phyloP scores from a whole-genome alignment of 1,140 invertebrate genomes.

The Drosophila persimilis region DNA sequence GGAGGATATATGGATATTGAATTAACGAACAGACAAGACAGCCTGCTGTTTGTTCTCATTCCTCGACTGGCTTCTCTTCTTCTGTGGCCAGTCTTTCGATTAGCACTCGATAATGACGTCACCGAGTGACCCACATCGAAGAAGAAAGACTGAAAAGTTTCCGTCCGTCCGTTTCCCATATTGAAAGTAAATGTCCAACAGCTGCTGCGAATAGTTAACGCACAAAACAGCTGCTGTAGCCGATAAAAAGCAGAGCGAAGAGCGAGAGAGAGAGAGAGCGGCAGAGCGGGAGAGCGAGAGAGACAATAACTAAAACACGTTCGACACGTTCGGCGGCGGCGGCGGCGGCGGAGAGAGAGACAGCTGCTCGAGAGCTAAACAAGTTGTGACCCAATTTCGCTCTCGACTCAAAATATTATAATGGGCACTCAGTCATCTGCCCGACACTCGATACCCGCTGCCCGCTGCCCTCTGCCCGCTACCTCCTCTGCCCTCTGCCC shows the following conservation, averaged over 20 bases:
- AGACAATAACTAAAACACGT: slow-evolving; percentile 50
- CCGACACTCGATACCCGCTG: not conserved
- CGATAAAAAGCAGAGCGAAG: slow-evolving; percentile 1
- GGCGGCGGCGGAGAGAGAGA: slow-evolving; percentile 39
- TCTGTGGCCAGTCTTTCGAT: slow-evolving; percentile 13
- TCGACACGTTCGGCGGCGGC: slow-evolving; percentile 63
- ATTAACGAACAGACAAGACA: slow-evolving; percentile 2
- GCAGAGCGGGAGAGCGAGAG: not conserved
- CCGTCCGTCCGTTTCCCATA: slow-evolving; percentile 44
- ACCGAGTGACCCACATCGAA: slow-evolving; percentile 38
- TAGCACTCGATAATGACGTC: slow-evolving; percentile 47
- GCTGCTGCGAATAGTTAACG: slow-evolving; percentile 57
- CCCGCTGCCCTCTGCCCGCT: not conserved
- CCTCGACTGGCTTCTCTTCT: not conserved
- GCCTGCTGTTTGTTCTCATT: slow-evolving; percentile 29
- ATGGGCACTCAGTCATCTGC: slow-evolving; percentile 29
- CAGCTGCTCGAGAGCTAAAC: slow-evolving; percentile 47
- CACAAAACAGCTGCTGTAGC: slow-evolving; percentile 48
- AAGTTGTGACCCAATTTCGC: slow-evolving; percentile 68
- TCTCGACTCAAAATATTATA: slow-evolving; percentile 68
- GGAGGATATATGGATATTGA: slow-evolving; percentile 19
- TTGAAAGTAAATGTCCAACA: slow-evolving; percentile 74
- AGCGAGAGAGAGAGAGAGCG: not conserved
- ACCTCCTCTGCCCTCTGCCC: slow-evolving; percentile 1
- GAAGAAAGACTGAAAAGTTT: slow-evolving; percentile 37